Conservation (phyloP, 2,888 invertebrate species). For the Nyleta sp. region DNA sequence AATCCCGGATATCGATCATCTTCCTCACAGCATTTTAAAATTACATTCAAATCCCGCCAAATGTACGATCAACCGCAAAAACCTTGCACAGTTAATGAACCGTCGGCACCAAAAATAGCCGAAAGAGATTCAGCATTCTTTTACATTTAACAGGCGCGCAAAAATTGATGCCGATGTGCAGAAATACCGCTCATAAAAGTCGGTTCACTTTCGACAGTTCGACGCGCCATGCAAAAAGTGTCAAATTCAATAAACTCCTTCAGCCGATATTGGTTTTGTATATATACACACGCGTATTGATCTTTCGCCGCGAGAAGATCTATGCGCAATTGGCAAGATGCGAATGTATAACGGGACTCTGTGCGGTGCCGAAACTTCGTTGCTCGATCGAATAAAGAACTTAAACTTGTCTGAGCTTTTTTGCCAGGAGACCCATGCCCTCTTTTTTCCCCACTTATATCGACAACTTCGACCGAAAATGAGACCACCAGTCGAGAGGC, state of each 20-base stretch:
- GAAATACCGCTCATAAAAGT: constrained; percentile 29
- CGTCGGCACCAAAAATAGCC: neutral
- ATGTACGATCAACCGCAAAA: constrained; percentile 5
- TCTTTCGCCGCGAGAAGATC: constrained; percentile 45
- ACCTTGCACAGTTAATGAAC: constrained; percentile 10
- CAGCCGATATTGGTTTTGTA: constrained; percentile 38
- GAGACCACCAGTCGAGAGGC: constrained; percentile 45
- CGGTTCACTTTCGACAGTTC: constrained; percentile 19
- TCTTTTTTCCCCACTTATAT: constrained; percentile 24
- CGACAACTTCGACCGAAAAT: constrained; percentile 46
- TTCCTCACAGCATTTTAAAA: neutral
- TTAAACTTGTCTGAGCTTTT: constrained; percentile 47
- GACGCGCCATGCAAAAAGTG: constrained; percentile 10
- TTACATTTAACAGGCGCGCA: neutral
- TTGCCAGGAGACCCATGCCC: constrained; percentile 8
- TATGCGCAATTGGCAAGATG: constrained; percentile 56
- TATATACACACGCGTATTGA: constrained; percentile 40
- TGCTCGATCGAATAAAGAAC: constrained; percentile 52
- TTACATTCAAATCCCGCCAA: neutral
- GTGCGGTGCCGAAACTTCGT: constrained; percentile 34
- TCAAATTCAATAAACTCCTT: constrained; percentile 55
- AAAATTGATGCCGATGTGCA: constrained; percentile 19
- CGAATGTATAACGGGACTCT: constrained; percentile 46
- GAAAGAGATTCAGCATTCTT: neutral
- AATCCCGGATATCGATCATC: no score